Evolutionary conservation across 2,113 vertebrate genomes (phyloP).

Genomic region (Romanogobio albipinnatus): DNA sequence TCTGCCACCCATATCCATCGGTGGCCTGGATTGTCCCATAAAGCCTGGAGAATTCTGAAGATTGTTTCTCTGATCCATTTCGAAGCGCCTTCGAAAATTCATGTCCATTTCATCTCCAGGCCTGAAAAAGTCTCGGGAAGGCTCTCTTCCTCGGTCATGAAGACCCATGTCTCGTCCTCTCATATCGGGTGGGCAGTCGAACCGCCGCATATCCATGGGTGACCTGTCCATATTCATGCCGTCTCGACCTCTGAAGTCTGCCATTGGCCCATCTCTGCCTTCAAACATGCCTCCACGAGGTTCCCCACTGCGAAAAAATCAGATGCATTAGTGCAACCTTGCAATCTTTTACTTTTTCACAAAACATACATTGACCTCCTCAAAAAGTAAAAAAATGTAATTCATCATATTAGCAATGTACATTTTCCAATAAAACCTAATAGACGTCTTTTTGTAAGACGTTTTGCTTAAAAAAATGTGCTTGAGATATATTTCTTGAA

Average conservation of each 20-base stretch:
- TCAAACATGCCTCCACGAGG: conserved; percentile 77
- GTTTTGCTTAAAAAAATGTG: background rate
- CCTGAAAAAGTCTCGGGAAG: conserved; percentile 81
- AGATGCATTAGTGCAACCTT: background rate
- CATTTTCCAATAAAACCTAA: background rate
- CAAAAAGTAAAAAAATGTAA: no score
- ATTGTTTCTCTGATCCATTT: conserved; percentile 83
- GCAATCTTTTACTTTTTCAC: background rate
- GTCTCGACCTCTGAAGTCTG: conserved; percentile 81
- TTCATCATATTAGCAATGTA: no score
- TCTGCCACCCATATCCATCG: conserved; percentile 68
- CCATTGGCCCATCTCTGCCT: conserved; percentile 72
- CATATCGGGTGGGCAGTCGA: conserved; percentile 82
- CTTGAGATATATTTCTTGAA: background rate
- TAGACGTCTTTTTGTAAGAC: background rate
- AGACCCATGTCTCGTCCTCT: conserved; percentile 83
- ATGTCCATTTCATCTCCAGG: conserved; percentile 81
- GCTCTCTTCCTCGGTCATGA: conserved; percentile 84
- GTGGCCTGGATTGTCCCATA: conserved; percentile 76
- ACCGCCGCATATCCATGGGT: conserved; percentile 86
- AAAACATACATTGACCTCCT: background rate
- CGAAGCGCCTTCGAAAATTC: conserved; percentile 81
- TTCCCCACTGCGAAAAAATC: conserved; percentile 72
- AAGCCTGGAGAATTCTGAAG: conserved; percentile 81
- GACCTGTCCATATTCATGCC: conserved; percentile 82